A percentile compares a stretch with the other conserved stretches of the same genome.
Conservation (phyloP, 2,888 invertebrate genomes). For the Lasius fuliginosus region DNA sequence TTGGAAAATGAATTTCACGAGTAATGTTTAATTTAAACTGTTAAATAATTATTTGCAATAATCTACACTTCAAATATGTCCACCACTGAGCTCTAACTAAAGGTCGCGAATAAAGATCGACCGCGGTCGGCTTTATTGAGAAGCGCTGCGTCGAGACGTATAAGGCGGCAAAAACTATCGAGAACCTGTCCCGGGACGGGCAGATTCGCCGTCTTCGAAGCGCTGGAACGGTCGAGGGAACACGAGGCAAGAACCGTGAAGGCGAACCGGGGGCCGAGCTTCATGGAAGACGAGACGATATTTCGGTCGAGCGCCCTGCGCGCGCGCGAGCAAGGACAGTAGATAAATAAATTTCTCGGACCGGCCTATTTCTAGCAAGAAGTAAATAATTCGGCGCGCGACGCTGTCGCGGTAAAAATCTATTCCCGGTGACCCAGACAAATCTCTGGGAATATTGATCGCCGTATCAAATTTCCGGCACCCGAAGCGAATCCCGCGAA, state of each 20-base stretch:
- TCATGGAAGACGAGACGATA: conserved; percentile 31
- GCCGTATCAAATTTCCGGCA: conserved; percentile 33
- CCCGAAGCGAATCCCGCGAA: neutral
- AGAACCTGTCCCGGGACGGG: conserved; percentile 2
- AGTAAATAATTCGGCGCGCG: conserved; percentile 72
- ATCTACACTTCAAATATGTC: neutral
- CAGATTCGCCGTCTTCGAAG: conserved; percentile 8
- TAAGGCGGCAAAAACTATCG: conserved; percentile 43
- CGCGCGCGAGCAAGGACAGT: conserved; percentile 50
- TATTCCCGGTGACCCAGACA: conserved; percentile 64
- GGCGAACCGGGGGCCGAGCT: conserved; percentile 4
- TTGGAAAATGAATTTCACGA: neutral
- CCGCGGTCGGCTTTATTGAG: conserved; percentile 14
- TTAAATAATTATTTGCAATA: neutral
- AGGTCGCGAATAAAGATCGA: neutral
- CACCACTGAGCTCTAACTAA: neutral
- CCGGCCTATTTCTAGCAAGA: conserved; percentile 67
- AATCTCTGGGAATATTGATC: neutral
- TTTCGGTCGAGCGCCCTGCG: conserved; percentile 51
- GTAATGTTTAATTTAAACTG: neutral
- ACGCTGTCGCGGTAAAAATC: conserved; percentile 65
- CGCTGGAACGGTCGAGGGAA: conserved; percentile 20
- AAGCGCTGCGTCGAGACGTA: conserved; percentile 42
- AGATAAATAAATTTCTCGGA: conserved; percentile 71
- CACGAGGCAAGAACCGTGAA: conserved; percentile 15